Base-by-base conservation (phyloP, 2,888 invertebrate species). In the Brachylomia viminalis region DNA sequence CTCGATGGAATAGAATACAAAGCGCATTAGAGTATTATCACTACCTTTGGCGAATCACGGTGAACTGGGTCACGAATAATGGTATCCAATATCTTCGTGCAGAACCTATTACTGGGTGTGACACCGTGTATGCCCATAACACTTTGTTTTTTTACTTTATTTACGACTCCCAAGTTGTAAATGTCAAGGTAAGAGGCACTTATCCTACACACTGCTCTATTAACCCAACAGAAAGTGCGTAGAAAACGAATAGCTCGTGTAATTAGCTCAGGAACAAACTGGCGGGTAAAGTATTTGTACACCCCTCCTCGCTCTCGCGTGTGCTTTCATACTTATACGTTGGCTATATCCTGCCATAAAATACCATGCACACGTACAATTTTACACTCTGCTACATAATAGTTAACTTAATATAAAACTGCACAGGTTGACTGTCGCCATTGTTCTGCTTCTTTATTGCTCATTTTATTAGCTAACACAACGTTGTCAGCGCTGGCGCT, bases 1-100 rank as follows among this genome's bases (percentile, higher is more conserved):
- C 87, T 92, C 89, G 89, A 87, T 89, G 91, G 87, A 90, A 91
- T 90, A 91, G 91, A 92, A 90, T 90, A 87, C 87, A 90, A 90
- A 91, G 89, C 89, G 86, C 87, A 82, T 87, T 86, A 83, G 76
- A 82, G 71, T 83, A 87, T 89, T 88, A 89, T 85, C 80, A 84
- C 85, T 86, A 85, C 86, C 87, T 89, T 86, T 84, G 75, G 82
- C 84, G 87, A 79, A 86, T 84, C 84, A 79, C 77, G 80, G 72
- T 75, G 81, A 91, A 88, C 77, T 91, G 85, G 90, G 90, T 89
- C 90, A 89, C 83, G 73, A 80, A 79, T 78, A 86, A 77, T 87
- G 83, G 49, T 84, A 83, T 86, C 85, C 77, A 77, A 88, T 88
- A 82, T 64, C 66, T 77, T 77, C 66, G 52, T 67, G 27, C 15